A percentile compares a stretch with the other conserved stretches of the same genome.
These are phyloP conservation scores for Drosophila histrio DNA, from an alignment of 2,888 invertebrate species.

Conservation along the genomic window DNA sequence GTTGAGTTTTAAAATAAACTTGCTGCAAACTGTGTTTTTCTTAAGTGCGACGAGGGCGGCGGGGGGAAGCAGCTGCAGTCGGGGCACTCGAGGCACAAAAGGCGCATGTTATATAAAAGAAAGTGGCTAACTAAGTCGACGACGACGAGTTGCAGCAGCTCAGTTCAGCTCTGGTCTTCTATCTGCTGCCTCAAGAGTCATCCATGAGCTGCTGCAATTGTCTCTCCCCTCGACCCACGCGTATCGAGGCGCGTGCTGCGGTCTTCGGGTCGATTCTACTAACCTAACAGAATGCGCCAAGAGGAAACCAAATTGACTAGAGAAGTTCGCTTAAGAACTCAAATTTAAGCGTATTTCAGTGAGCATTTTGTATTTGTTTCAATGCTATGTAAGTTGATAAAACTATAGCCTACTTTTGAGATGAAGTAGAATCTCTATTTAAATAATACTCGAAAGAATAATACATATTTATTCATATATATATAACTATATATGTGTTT, in stretches of 20 bases:
- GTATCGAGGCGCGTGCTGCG: constrained; percentile 42
- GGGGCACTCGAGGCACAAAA: constrained; percentile 69
- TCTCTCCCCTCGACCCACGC: constrained; percentile 15
- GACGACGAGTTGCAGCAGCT: constrained; percentile 35
- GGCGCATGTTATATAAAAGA: constrained; percentile 74
- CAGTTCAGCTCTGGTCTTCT: neutral
- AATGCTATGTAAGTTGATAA: neutral
- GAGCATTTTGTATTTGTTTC: constrained; percentile 17
- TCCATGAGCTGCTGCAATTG: constrained; percentile 47
- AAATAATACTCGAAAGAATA: neutral
- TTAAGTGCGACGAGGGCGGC: constrained; percentile 19
- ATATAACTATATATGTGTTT: no score
- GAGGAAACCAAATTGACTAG: constrained; percentile 53
- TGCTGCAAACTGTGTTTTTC: constrained; percentile 70
- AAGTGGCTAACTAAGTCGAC: constrained; percentile 78
- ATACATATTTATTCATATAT: neutral
- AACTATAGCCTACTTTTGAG: neutral
- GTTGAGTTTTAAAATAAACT: constrained; percentile 80
- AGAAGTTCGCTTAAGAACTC: constrained; percentile 55
- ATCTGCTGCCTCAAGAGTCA: constrained; percentile 47
- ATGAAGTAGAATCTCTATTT: neutral
- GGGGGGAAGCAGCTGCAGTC: neutral
- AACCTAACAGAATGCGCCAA: constrained; percentile 33
- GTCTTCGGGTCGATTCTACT: constrained; percentile 46
- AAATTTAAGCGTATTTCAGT: constrained; percentile 53